Evolutionary conservation across 2,888 invertebrate genomes (phyloP).

Genomic region (Scaptomyza tumidula): DNA sequence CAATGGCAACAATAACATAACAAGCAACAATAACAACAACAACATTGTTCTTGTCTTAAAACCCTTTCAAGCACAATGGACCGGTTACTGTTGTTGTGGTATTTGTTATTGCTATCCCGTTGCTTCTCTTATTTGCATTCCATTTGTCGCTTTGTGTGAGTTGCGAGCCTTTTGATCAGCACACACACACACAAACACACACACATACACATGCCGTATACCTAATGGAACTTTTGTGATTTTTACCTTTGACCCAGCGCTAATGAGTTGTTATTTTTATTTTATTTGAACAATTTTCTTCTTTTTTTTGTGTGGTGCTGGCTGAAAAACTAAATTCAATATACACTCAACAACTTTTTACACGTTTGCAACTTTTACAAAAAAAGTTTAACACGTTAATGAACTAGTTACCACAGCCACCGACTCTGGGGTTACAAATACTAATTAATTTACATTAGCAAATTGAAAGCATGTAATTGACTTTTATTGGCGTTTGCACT

Average conservation of each 20-base stretch:
- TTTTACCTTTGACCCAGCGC: slow-evolving; percentile 39
- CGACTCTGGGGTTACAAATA: slow-evolving; percentile 50
- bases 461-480: slow-evolving; percentile 65
- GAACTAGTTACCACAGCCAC: slow-evolving; percentile 63
- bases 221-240: slow-evolving; percentile 46
- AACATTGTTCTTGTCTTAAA: slow-evolving; percentile 48
- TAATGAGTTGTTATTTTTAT: slow-evolving; percentile 59
- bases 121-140: slow-evolving; percentile 66
- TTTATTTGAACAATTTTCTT: slow-evolving; percentile 8
- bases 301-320: background rate
- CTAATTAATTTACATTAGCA: slow-evolving; percentile 75
- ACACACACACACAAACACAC: slow-evolving; percentile 13
- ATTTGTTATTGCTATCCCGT: slow-evolving; percentile 34
- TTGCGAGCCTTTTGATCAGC: slow-evolving; percentile 13
- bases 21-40: slow-evolving; percentile 25
- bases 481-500: slow-evolving; percentile 57
- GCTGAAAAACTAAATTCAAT: slow-evolving; percentile 46
- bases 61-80: slow-evolving; percentile 65
- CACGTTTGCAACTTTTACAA: slow-evolving; percentile 20
- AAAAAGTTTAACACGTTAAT: slow-evolving; percentile 56
- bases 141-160: slow-evolving; percentile 20
- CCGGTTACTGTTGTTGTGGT: slow-evolving; percentile 21
- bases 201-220: slow-evolving; percentile 45
- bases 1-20: slow-evolving; percentile 42
- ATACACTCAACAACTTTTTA: slow-evolving; percentile 47